Evolutionary conservation across 2,113 vertebrate species (phyloP), one percentile per base, ranked within the genome.

Genomic region (Ammodramus savannarum): DNA sequence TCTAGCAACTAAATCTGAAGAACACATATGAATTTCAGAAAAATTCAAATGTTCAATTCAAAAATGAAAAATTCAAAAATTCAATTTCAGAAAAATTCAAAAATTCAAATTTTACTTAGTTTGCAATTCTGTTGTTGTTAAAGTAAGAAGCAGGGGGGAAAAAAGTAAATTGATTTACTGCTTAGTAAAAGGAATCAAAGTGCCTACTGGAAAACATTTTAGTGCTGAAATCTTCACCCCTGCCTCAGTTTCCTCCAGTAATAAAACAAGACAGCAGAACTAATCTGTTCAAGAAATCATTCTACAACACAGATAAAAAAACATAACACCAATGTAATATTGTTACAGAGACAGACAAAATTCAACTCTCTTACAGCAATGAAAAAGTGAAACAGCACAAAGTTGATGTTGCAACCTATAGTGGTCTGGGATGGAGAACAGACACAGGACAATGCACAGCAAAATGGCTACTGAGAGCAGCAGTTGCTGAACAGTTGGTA

Each of bases 391-490:
- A 77, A 87, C 0, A 3, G 71, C 72, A 92, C 68, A 88, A 81
- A 88, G 79, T 52, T 75, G 72, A 94, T 69, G 59, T 48, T 73
- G 75, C 62, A 87, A 87, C 75, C 71, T 77, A 36, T 0, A 51
- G 72, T 12, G 51, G 52, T 48, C 85, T 88, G 72, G 93, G 87
- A 77, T 52, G 82, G 65, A 95, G 78, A 93, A 94, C 46, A 91
- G 59, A 88, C 17, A 94, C 51, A 77, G 78, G 85, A 95, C 90
- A 93, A 72, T 0, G 34, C 77, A 91, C 79, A 83, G 87, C 63
- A 94, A 91, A 85, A 93, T 49, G 92, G 87, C 90, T 71, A 83
- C 87, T 91, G 11, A 32, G 78, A 89, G 69, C 87, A 90, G 79
- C 79, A 91, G 55, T 3, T 80, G 81, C 85, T 80, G n/a, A 82